phyloP scores from a whole-genome alignment of 2,888 invertebrate species.

The Coecobrya sp. region DNA sequence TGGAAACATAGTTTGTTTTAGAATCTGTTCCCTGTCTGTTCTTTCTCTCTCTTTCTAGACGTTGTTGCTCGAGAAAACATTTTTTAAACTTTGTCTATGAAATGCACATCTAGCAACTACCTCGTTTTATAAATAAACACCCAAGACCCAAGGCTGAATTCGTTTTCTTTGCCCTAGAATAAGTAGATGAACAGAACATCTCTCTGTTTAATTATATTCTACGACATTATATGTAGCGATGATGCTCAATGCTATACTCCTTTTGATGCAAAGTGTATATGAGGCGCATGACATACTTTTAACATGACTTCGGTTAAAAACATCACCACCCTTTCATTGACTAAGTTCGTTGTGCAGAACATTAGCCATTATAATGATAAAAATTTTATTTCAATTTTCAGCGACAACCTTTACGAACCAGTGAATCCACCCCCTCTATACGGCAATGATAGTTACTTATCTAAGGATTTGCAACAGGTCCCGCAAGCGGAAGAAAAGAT shows the following conservation, averaged over 20 bases:
- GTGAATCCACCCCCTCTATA: conserved; percentile 91
- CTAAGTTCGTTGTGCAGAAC: not conserved
- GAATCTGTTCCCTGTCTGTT: not conserved
- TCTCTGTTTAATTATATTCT: too few species aligned
- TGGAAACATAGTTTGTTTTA: not conserved
- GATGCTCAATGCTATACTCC: too few species aligned
- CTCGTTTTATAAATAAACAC: conserved; percentile 78
- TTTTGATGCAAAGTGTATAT: not conserved
- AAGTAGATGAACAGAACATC: not conserved
- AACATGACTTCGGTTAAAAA: not conserved
- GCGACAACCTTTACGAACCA: conserved; percentile 98
- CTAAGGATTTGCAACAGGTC: conserved; percentile 84
- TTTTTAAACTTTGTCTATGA: not conserved
- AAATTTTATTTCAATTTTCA: conserved; percentile 87
- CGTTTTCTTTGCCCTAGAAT: conserved; percentile 43
- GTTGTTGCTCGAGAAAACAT: not conserved
- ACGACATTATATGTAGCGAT: too few species aligned
- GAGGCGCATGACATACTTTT: conserved; percentile 26
- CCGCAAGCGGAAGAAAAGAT: conserved; percentile 82
- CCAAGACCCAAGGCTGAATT: conserved; percentile 68
- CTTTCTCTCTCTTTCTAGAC: too few species aligned
- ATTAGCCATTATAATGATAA: not conserved
- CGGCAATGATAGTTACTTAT: conserved; percentile 88
- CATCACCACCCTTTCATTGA: not conserved
- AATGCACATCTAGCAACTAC: not conserved